Conservation (phyloP, 2,113 vertebrate genomes). For the Elanoides forficatus region DNA sequence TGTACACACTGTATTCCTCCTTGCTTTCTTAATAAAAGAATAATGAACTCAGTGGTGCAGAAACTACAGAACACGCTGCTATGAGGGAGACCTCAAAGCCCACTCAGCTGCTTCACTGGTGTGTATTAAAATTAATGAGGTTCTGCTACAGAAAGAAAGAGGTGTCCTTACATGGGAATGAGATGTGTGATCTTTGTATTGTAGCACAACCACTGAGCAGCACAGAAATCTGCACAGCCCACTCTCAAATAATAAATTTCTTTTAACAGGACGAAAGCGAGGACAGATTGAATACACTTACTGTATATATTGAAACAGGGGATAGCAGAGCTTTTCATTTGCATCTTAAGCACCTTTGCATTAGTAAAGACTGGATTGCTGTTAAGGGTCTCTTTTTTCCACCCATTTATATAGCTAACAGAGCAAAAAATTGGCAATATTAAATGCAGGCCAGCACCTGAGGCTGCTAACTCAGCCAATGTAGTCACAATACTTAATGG, state of each 20-base stretch:
- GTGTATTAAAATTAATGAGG: conserved; percentile 44
- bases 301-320: neutral
- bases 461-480: neutral
- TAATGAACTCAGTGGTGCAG: neutral
- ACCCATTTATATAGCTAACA: neutral
- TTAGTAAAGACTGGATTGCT: neutral
- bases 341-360: conserved; percentile 19
- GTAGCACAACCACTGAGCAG: neutral
- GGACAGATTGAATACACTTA: neutral
- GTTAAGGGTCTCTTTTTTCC: neutral
- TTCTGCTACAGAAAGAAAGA: neutral
- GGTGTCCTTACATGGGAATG: neutral
- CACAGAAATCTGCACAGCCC: neutral
- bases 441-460: conserved; percentile 1
- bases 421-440: neutral
- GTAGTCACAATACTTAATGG: neutral
- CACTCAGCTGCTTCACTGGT: neutral
- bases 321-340: neutral
- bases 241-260: neutral
- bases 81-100: conserved; percentile 4
- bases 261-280: neutral
- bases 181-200: conserved; percentile 24
- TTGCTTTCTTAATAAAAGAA: conserved; percentile 43
- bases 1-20: neutral
- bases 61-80: neutral